A percentile compares a stretch with the other conserved stretches of the same genome.
phyloP scores from a whole-genome alignment of 2,797 vertebrate genomes.

The Trichosurus vulpecula region DNA sequence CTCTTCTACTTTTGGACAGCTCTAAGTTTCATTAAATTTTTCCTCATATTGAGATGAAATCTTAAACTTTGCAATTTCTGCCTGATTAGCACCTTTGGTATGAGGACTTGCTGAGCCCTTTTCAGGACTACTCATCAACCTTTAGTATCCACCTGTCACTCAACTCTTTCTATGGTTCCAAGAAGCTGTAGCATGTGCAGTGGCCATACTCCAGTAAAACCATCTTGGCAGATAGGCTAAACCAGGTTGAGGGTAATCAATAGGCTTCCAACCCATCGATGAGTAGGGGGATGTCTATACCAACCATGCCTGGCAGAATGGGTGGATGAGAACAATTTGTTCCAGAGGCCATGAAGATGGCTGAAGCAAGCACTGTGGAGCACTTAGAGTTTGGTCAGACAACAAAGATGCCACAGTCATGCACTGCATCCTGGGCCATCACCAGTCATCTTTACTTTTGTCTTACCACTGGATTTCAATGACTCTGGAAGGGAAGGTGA shows the following conservation, averaged over 20 bases:
- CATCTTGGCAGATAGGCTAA: not conserved
- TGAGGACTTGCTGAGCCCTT: not conserved
- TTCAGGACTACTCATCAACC: not conserved
- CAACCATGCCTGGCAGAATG: not conserved
- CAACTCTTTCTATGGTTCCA: not conserved
- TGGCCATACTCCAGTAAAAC: not conserved
- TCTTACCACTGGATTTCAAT: not conserved
- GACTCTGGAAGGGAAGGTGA: not conserved
- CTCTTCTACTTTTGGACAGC: not conserved
- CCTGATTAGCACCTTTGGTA: not conserved
- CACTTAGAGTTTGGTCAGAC: not conserved
- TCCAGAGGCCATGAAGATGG: not conserved
- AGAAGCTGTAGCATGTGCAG: not conserved
- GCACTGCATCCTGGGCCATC: not conserved
- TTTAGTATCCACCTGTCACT: not conserved
- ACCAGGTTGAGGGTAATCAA: not conserved
- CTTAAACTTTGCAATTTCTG: not conserved
- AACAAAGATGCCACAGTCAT: not conserved
- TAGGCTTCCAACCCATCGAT: not conserved
- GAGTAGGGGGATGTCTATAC: not conserved
- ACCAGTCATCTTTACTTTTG: not conserved
- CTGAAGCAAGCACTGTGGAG: not conserved
- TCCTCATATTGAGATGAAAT: not conserved
- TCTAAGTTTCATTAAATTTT: not conserved
- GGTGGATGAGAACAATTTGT: not conserved